Percentiles rank a stretch among this genome's conserved stretches.
phyloP scores from a whole-genome alignment of 2,797 vertebrate genomes.

The Toxotes lorentzi region DNA sequence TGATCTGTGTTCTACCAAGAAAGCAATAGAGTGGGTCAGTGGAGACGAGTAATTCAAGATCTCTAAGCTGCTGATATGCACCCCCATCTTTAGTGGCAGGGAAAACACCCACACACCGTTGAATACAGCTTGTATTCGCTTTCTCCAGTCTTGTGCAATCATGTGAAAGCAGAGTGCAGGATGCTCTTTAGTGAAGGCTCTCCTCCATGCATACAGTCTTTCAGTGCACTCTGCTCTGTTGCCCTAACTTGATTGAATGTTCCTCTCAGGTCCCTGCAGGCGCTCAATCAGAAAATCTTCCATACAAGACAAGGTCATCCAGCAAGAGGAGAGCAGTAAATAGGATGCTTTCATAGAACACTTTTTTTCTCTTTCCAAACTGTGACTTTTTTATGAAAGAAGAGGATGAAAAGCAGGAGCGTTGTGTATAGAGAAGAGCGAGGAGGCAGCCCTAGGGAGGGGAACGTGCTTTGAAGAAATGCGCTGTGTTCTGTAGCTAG shows the following conservation, averaged over 20 bases:
- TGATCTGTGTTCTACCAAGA: background rate
- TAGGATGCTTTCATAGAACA: constrained; percentile 79
- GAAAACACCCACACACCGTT: constrained; percentile 58
- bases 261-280: constrained; percentile 79
- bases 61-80: constrained; percentile 13
- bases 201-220: constrained; percentile 63
- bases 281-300: constrained; percentile 75
- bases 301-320: constrained; percentile 74
- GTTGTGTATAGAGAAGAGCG: constrained; percentile 58
- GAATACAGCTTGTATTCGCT: constrained; percentile 65
- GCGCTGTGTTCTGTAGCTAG: constrained; percentile 51
- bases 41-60: constrained; percentile 4
- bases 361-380: constrained; percentile 59
- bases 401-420: constrained; percentile 67
- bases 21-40: constrained; percentile 15
- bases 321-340: constrained; percentile 66
- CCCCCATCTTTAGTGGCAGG: constrained; percentile 10
- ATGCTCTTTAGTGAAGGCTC: constrained; percentile 75
- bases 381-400: constrained; percentile 71
- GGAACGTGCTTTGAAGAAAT: constrained; percentile 65
- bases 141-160: constrained; percentile 66
- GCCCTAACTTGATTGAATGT: constrained; percentile 78
- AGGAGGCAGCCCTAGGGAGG: constrained; percentile 69
- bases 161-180: constrained; percentile 76
- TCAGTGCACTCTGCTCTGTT: constrained; percentile 78